A percentile compares a stretch with the other conserved stretches of the same genome.
phyloP scores from a whole-genome alignment of 2,113 vertebrate genomes.

The Hippocampus mohnikei region DNA sequence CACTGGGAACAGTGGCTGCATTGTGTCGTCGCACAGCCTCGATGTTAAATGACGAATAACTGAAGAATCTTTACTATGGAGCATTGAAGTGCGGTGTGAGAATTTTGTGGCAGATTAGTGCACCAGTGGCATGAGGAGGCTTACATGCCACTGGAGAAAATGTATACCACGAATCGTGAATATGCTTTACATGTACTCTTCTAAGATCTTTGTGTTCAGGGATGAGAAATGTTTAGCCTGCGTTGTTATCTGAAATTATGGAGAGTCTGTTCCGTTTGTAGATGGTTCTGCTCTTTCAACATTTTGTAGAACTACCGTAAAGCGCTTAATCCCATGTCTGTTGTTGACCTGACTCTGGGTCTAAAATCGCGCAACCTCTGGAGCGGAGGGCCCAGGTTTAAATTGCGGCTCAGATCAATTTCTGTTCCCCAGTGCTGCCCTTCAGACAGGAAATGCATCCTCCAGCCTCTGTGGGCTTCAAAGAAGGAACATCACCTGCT shows the following conservation, averaged over 20 bases:
- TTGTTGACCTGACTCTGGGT: slow-evolving; percentile 19
- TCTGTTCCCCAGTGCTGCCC: slow-evolving; percentile 57
- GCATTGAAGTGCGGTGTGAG: background rate
- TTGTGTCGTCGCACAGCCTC: background rate
- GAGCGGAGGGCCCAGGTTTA: slow-evolving; percentile 59
- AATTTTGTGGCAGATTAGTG: background rate
- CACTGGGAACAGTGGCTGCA: background rate
- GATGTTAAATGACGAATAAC: background rate
- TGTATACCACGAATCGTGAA: too few species aligned
- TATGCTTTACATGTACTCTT: too few species aligned
- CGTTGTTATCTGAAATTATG: too few species aligned
- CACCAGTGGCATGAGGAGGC: too few species aligned
- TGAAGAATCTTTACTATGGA: background rate
- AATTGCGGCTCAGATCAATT: slow-evolving; percentile 69
- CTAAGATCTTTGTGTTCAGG: too few species aligned
- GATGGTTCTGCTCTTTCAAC: background rate
- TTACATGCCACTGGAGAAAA: too few species aligned
- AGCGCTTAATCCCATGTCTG: slow-evolving; percentile 7
- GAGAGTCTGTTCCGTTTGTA: too few species aligned
- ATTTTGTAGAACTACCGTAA: background rate
- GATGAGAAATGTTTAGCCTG: too few species aligned
- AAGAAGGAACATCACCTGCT: slow-evolving; percentile 39
- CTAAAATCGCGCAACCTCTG: slow-evolving; percentile 33
- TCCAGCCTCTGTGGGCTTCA: slow-evolving; percentile 49
- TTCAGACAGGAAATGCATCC: slow-evolving; percentile 70